Base-by-base conservation (phyloP, 1,140 invertebrate genomes). In the Belonocnema kinseyi region DNA sequence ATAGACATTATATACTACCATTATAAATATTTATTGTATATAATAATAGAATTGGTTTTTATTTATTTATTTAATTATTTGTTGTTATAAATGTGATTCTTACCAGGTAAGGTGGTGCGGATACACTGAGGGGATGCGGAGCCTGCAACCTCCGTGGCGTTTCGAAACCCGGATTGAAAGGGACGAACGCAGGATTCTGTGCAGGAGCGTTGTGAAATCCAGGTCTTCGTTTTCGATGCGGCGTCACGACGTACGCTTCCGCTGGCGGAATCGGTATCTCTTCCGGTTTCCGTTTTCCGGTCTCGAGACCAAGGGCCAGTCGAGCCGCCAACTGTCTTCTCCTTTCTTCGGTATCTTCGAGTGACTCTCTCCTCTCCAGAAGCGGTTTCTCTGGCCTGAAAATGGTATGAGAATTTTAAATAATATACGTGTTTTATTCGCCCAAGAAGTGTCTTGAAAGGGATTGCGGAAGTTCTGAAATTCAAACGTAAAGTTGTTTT, bases 191-290 rank as follows among this genome's bases (percentile, higher is more conserved):
- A 71, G 95, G 95, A 90, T 97, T 97, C 85, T 97, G 96, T 66
- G 95, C 94, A 11, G 96, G 96, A 10, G 96, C 94, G 85, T 96
- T 97, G 83, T 96, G 95, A 86, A 97, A 97, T 33, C 96, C 96
- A 1, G 96, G 96, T 85, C 96, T 91, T 88, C 96, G 92, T 90
- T 97, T 97, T 80, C 96, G 89, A 90, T 96, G 96, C 0, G 96
- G 96, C 52, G 95, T 97, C 8, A 97, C 96, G 40, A 96, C 95
- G 84, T 96, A 96, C 79, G 91, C 92, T 77, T 93, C 92, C 21
- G 92, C 90, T 11, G 90, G 87, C 54, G 90, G 87, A 71, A 91
- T 87, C n/a, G 91, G 90, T 76, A 91, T 86, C 74, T 92, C 90
- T 51, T 92, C 91, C 3, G 88, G 87, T 85, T 92, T 91, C 52